A percentile compares a stretch with the other conserved stretches of the same genome.
Conservation (phyloP, 53 echinoderm and acorn worm species). For the Echinometra lucunter region DNA sequence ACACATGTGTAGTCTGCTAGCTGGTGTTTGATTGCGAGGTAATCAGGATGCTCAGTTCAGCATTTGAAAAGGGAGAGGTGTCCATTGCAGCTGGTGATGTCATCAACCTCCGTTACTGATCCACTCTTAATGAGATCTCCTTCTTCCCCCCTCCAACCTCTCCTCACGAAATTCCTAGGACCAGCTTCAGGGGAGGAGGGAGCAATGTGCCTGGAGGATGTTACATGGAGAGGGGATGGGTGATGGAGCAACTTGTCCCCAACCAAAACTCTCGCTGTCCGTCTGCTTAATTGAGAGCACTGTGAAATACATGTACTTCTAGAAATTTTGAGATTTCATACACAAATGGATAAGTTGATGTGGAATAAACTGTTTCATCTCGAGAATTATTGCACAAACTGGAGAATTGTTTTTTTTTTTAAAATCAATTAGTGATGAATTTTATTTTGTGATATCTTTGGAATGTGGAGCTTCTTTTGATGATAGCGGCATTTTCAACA, state of each 20-base stretch:
- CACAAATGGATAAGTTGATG: not conserved
- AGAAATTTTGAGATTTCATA: not conserved
- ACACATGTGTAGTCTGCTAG: not conserved
- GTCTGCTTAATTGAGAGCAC: not conserved
- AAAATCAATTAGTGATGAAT: not conserved
- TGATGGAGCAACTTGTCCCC: not conserved
- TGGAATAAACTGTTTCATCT: not conserved
- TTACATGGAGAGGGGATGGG: not conserved
- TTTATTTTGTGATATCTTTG: not conserved
- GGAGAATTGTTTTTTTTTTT: not conserved
- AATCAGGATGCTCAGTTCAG: not conserved
- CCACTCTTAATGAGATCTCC: constrained; percentile 1
- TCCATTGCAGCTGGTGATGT: not conserved
- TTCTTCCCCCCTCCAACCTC: not conserved
- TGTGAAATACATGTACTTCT: not conserved
- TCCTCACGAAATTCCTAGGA: not conserved
- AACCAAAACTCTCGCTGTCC: not conserved
- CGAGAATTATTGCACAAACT: too few relatives aligned
- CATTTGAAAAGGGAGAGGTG: not conserved
- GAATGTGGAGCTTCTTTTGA: not conserved
- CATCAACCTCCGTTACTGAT: not conserved
- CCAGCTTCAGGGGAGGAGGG: not conserved
- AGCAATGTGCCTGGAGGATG: not conserved
- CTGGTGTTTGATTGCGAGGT: not conserved
- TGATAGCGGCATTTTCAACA: not conserved